These are phyloP conservation scores for Halcyon senegalensis DNA, from an alignment of 2,113 vertebrate species.

Conservation along the genomic window DNA sequence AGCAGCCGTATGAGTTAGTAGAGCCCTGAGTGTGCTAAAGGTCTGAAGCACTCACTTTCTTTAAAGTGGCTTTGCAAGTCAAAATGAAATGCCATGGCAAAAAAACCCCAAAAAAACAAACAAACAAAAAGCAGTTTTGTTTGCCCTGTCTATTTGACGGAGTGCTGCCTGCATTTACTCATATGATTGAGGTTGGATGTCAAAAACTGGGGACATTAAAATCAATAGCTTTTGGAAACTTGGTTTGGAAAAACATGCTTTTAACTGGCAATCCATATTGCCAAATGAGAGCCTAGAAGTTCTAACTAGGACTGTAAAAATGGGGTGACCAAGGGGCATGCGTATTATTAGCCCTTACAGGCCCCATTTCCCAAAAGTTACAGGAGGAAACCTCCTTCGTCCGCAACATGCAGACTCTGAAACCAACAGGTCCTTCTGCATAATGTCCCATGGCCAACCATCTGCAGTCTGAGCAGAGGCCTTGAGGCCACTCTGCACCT, in stretches of 20 bases:
- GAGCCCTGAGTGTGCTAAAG: neutral
- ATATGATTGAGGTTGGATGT: neutral
- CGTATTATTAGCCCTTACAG: neutral
- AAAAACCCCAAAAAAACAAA: too few species aligned
- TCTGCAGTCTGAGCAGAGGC: neutral
- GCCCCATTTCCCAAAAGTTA: neutral
- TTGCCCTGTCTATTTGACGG: neutral
- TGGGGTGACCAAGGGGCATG: rapidly evolving
- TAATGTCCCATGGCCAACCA: rapidly evolving
- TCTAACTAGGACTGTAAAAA: neutral
- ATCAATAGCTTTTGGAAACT: neutral
- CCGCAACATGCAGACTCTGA: neutral
- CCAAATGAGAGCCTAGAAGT: neutral
- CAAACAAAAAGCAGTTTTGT: rapidly evolving
- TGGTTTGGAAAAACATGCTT: neutral
- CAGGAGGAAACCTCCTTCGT: neutral
- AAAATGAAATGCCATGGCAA: neutral
- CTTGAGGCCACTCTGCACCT: neutral
- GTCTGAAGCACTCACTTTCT: neutral
- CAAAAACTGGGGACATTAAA: neutral
- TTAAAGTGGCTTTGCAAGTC: neutral
- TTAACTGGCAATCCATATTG: neutral
- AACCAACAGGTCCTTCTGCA: neutral
- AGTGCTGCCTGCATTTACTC: neutral
- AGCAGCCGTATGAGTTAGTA: neutral